Evolutionary conservation across 2,888 invertebrate species (phyloP).

Genomic region (Dasysyrphus tricinctus): DNA sequence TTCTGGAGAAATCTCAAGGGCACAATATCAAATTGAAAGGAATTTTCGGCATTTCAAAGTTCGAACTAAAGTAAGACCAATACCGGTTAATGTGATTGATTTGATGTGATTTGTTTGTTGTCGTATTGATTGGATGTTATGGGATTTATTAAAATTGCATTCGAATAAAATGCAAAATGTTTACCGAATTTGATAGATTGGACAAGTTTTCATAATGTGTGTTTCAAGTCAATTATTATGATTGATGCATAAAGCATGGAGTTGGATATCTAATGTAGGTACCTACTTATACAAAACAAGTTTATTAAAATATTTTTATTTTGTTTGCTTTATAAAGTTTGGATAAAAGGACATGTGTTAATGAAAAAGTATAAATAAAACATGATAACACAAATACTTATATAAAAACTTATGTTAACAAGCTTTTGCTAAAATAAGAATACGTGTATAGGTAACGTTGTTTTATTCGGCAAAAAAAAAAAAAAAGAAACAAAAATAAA

Average conservation of each 20-base stretch:
- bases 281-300: not conserved
- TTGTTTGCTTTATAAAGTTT: not conserved
- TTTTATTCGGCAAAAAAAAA: too few relatives aligned
- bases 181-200: constrained; percentile 63
- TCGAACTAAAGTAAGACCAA: constrained; percentile 1
- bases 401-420: too few relatives aligned
- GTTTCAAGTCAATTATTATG: constrained; percentile 35
- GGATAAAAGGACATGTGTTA: not conserved
- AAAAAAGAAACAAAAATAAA: too few relatives aligned
- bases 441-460: too few relatives aligned
- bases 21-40: constrained; percentile 55
- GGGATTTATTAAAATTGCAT: constrained; percentile 56
- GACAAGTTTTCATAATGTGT: constrained; percentile 60
- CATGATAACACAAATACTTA: too few relatives aligned
- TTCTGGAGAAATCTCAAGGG: constrained; percentile 67
- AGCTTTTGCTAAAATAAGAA: too few relatives aligned
- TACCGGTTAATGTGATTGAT: constrained; percentile 65
- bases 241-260: constrained; percentile 49
- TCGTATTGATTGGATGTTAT: constrained; percentile 63
- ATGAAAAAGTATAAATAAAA: not conserved
- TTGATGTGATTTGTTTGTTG: constrained; percentile 73
- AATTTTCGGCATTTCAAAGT: constrained; percentile 73
- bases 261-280: not conserved
- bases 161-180: constrained; percentile 54
- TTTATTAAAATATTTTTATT: not conserved